These are phyloP conservation scores for Buphagus erythrorhynchus DNA, from an alignment of 2,797 vertebrate genomes.

Conservation along the genomic window DNA sequence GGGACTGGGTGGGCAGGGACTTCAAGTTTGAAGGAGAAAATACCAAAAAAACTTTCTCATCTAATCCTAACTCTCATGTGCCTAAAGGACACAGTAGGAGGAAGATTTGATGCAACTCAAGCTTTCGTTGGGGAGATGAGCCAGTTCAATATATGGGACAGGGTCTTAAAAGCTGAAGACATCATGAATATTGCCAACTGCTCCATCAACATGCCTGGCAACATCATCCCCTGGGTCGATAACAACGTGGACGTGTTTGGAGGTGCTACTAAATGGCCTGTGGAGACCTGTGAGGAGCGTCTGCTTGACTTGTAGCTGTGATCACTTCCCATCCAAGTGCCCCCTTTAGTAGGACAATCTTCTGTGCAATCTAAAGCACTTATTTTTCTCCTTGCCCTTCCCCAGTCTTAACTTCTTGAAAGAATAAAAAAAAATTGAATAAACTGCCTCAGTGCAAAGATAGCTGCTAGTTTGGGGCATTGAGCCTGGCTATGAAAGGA, in stretches of 20 bases:
- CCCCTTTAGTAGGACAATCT: slow-evolving; percentile 65
- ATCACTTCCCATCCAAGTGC: slow-evolving; percentile 34
- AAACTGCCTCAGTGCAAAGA: neutral
- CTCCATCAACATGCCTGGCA: slow-evolving; percentile 90
- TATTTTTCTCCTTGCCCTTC: slow-evolving; percentile 24
- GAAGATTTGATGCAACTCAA: slow-evolving; percentile 96
- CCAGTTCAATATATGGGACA: slow-evolving; percentile 99
- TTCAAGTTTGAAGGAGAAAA: neutral
- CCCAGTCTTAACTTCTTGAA: neutral
- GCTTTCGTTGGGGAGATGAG: slow-evolving; percentile 97
- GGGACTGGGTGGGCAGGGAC: neutral
- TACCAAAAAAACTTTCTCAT: neutral
- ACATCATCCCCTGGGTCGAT: slow-evolving; percentile 93
- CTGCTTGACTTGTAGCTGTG: slow-evolving; percentile 86
- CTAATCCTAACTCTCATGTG: slow-evolving; percentile 8
- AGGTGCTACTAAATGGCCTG: slow-evolving; percentile 89
- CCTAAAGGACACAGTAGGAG: slow-evolving; percentile 92
- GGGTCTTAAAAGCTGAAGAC: slow-evolving; percentile 88
- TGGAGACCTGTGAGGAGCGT: slow-evolving; percentile 92
- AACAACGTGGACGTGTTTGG: slow-evolving; percentile 93
- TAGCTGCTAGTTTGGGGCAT: neutral
- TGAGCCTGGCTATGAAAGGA: neutral
- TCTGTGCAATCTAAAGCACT: slow-evolving; percentile 52
- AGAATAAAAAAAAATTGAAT: neutral
- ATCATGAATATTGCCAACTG: slow-evolving; percentile 94